These are phyloP conservation scores for Heliconius charithonia DNA, from an alignment of 2,888 invertebrate species.

Conservation along the genomic window DNA sequence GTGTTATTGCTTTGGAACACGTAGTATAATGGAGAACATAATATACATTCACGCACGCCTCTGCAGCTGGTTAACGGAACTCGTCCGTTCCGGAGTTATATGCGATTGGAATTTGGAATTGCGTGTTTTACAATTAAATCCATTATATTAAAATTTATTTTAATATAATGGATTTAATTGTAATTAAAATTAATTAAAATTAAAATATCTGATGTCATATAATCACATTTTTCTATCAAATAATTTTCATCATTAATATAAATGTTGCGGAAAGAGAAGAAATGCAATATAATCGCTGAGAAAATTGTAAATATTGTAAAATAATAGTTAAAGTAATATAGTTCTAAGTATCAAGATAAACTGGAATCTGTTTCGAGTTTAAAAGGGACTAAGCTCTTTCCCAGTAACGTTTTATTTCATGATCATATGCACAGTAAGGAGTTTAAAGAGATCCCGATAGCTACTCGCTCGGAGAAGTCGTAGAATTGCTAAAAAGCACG, in stretches of 20 bases:
- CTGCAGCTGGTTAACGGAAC: conserved; percentile 63
- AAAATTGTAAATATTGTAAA: conserved; percentile 4
- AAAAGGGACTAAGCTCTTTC: conserved; percentile 31
- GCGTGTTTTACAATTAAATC: conserved; percentile 18
- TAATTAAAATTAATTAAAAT: too few relatives aligned
- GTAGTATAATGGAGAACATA: conserved; percentile 79
- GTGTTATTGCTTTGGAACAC: conserved; percentile 73
- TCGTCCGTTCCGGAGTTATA: conserved; percentile 60
- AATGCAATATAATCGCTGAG: not conserved
- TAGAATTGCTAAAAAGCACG: conserved; percentile 78
- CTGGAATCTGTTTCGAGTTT: conserved; percentile 19
- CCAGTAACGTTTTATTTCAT: conserved; percentile 45
- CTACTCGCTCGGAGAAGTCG: conserved; percentile 56
- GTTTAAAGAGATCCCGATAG: conserved; percentile 55
- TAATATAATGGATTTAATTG: too few relatives aligned
- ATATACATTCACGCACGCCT: conserved; percentile 81
- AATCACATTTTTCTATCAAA: not conserved
- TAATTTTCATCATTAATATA: not conserved
- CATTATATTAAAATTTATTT: too few relatives aligned
- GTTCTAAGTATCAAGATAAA: not conserved
- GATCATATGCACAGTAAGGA: conserved; percentile 46
- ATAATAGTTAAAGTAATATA: not conserved
- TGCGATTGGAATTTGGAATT: conserved; percentile 48
- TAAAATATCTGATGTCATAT: not conserved
- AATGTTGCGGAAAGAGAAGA: not conserved